These are phyloP conservation scores for Syrista parreyssii DNA, from an alignment of 2,888 invertebrate species.

Conservation along the genomic window DNA sequence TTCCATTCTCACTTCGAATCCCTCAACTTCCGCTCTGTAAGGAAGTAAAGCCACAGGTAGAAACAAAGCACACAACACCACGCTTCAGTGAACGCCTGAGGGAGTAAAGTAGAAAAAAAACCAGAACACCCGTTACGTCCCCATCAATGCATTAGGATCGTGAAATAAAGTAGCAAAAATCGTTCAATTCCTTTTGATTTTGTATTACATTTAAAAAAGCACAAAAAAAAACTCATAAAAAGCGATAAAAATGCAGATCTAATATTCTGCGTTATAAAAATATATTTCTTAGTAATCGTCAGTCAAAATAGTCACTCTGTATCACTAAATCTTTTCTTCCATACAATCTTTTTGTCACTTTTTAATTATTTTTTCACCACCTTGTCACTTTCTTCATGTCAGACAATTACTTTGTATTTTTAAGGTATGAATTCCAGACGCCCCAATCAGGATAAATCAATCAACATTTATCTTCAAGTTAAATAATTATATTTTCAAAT, in stretches of 20 bases:
- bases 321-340: neutral
- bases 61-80: neutral
- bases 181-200: neutral
- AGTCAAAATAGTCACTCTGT: neutral
- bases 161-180: neutral
- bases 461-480: neutral
- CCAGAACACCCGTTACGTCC: neutral
- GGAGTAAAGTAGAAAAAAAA: neutral
- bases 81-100: neutral
- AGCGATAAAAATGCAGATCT: neutral
- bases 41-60: neutral
- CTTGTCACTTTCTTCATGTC: neutral
- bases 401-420: neutral
- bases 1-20: constrained; percentile 69
- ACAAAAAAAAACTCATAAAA: neutral
- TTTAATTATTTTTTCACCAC: neutral
- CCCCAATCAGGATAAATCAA: neutral
- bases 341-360: neutral
- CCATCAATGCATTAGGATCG: neutral
- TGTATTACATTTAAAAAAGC: neutral
- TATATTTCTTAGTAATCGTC: neutral
- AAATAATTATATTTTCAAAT: neutral
- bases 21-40: neutral
- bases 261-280: neutral
- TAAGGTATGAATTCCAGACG: neutral